phyloP scores from a whole-genome alignment of 2,888 invertebrate genomes.

The Selenia dentaria region DNA sequence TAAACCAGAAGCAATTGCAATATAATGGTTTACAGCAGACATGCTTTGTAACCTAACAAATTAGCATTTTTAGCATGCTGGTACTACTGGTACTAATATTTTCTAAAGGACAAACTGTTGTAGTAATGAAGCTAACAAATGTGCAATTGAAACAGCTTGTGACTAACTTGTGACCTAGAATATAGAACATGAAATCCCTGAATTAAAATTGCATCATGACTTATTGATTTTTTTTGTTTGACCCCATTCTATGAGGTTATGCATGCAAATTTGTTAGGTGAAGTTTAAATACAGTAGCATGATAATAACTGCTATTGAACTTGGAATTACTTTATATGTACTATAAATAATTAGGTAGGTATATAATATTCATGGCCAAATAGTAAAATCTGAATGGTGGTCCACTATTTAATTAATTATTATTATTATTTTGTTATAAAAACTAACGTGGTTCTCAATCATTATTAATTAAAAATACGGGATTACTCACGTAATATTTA shows the following conservation, averaged over 20 bases:
- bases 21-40: not conserved
- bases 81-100: too few species aligned
- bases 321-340: too few species aligned
- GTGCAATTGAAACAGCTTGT: not conserved
- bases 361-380: too few species aligned
- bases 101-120: not conserved
- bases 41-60: conserved; percentile 1
- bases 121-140: not conserved
- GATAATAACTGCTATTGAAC: too few species aligned
- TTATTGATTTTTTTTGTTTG: conserved; percentile 16
- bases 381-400: too few species aligned
- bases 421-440: too few species aligned
- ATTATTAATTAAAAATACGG: too few species aligned
- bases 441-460: too few species aligned
- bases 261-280: not conserved
- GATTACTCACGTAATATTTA: too few species aligned
- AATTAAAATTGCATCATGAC: conserved; percentile 1
- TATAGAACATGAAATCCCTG: conserved; percentile 1
- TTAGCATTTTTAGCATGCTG: conserved; percentile 7
- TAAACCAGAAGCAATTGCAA: not conserved
- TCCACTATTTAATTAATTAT: too few species aligned
- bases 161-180: conserved; percentile 6
- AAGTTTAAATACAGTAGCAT: not conserved
- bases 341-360: too few species aligned
- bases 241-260: conserved; percentile 5